Percentiles rank a stretch among this genome's conserved stretches.
Evolutionary conservation across 2,888 invertebrate species (phyloP).

Genomic region (Congeria kusceri): DNA sequence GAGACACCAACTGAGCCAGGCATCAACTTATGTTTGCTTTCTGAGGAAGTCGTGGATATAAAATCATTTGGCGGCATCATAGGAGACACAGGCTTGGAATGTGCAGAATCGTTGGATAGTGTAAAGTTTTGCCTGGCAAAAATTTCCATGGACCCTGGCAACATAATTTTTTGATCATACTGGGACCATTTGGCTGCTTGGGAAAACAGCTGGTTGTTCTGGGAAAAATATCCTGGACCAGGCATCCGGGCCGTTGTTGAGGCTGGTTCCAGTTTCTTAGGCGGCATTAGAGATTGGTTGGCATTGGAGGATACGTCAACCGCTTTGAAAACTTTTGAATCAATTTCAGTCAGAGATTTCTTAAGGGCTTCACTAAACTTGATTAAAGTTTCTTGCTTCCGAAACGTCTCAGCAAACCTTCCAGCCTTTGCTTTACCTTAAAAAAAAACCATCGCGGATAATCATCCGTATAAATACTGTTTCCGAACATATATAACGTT

Average conservation of each 20-base stretch:
- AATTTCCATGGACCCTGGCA: constrained; percentile 37
- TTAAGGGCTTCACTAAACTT: constrained; percentile 90
- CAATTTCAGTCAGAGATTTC: constrained; percentile 68
- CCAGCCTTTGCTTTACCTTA: constrained; percentile 90
- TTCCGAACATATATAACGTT: too few species aligned
- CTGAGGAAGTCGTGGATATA: constrained; percentile 51
- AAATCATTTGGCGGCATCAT: constrained; percentile 69
- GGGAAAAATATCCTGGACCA: too few species aligned
- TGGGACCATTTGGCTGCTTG: not conserved
- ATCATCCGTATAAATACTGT: constrained; percentile 84
- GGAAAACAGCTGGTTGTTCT: constrained; percentile 36
- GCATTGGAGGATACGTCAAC: too few species aligned
- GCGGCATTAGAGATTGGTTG: too few species aligned
- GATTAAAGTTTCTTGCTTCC: constrained; percentile 90
- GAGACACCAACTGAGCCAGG: constrained; percentile 62
- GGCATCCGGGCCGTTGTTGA: too few species aligned
- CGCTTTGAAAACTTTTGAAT: too few species aligned
- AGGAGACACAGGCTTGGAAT: constrained; percentile 33
- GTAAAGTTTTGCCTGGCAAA: constrained; percentile 18
- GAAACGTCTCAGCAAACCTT: constrained; percentile 93
- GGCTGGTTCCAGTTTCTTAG: too few species aligned
- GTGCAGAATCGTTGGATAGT: constrained; percentile 20
- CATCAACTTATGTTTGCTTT: constrained; percentile 52
- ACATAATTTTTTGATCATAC: constrained; percentile 26
- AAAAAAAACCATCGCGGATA: constrained; percentile 89